Base-by-base conservation (phyloP, 2,797 vertebrate species). In the Hypotaenidia philippensis region DNA sequence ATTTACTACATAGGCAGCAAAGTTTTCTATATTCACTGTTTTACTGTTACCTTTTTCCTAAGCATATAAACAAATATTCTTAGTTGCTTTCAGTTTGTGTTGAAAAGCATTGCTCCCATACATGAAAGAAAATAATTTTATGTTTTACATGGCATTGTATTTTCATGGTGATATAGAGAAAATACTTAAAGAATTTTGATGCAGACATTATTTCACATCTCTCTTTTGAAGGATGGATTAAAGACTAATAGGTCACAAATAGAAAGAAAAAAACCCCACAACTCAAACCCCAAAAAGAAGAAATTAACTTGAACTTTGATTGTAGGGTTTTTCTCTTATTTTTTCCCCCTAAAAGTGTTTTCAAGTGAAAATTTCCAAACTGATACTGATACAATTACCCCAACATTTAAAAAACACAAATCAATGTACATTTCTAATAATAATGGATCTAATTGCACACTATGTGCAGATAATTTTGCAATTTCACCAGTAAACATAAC, bases 381-480 rank as follows among this genome's bases (percentile, higher is more conserved):
- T 66, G 36, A 63, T 50, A 32, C 17, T 26, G 26, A 56, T 77
- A 68, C 53, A 90, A 22, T 53, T 90, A 18, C 9, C 9, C 6
- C 7, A 26, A 19, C 6, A 64, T 90, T 88, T 82, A 45, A 47
- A 90, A 84, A 57, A 25, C 26, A 31, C 26, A 83, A 34, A 25
- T 1, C 36, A 77, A 25, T 65, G 18, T 29, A 61, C 22, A 25
- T 83, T 71, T 70, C 53, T 93, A 83, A 82, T 86, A 91, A 68
- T 64, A 92, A 86, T 80, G 32, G 31, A 50, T 79, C 19, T 83
- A 77, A 76, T 87, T 65, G 55, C 17, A 47, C 10, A 59, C 11
- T 72, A 19, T 32, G 56, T 79, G 66, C 47, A 93, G 70, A 87
- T 69, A 95, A 93, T 92, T 96, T 90, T 96, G 49, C 38, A 86